phyloP scores from a whole-genome alignment of 2,797 vertebrate species.

The Cheirogaleus major region DNA sequence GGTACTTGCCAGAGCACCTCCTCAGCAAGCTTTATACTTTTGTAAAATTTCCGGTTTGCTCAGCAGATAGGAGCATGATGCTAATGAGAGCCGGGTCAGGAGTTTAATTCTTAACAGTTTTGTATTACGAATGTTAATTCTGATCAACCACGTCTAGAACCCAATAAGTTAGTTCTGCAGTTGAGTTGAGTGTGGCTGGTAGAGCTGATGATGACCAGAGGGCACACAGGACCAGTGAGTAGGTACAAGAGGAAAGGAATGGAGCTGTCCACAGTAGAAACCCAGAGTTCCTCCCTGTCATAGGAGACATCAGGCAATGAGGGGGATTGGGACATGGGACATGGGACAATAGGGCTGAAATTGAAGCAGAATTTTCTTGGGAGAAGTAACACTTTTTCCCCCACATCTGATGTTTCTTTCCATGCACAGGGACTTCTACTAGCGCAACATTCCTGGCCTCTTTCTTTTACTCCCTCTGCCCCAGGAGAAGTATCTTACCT shows the following conservation, averaged over 20 bases:
- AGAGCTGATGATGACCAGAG: neutral
- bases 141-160: neutral
- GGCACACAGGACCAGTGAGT: neutral
- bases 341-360: neutral
- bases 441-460: neutral
- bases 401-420: neutral
- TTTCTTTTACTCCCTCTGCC: neutral
- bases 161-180: neutral
- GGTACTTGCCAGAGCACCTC: neutral
- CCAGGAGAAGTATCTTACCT: neutral
- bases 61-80: neutral
- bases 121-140: conserved; percentile 4
- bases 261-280: neutral
- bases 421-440: neutral
- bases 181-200: neutral
- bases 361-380: neutral
- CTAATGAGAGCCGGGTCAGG: conserved; percentile 1
- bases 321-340: neutral
- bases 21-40: conserved; percentile 4
- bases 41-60: conserved; percentile 49
- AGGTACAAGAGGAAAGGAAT: neutral
- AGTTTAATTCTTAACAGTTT: conserved; percentile 21
- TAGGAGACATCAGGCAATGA: neutral
- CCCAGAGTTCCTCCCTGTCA: neutral
- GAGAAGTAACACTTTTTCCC: neutral